phyloP scores from a whole-genome alignment of 2,113 vertebrate genomes.

The Antechinus stuartii region DNA sequence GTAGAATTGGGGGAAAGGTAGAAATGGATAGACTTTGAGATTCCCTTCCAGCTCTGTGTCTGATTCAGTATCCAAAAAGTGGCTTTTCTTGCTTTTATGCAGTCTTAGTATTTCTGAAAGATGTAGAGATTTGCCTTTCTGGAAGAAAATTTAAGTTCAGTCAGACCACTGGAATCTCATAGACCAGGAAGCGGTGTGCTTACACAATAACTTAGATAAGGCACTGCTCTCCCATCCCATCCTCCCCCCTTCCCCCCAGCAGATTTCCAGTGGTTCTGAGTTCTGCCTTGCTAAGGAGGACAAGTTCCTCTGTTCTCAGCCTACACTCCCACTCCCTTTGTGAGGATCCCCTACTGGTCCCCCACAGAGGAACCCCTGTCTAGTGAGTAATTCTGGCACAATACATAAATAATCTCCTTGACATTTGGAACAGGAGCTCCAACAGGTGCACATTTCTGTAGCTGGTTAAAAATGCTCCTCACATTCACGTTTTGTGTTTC shows the following conservation, averaged over 20 bases:
- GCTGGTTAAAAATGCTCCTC: not conserved
- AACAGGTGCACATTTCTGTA: not conserved
- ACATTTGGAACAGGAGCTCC: not conserved
- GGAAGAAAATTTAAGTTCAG: conserved; percentile 9
- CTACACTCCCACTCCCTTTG: not conserved
- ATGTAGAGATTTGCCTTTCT: not conserved
- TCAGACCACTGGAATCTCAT: not conserved
- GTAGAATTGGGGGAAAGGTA: not conserved
- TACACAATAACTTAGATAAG: not conserved
- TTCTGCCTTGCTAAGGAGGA: not conserved
- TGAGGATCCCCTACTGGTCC: not conserved
- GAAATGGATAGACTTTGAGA: not conserved
- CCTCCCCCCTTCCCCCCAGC: not conserved
- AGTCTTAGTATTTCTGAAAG: not conserved
- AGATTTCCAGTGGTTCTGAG: not conserved
- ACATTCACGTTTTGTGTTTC: not conserved
- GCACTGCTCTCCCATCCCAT: not conserved
- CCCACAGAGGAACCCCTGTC: too few species aligned
- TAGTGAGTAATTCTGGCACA: not conserved
- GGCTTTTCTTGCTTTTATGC: not conserved
- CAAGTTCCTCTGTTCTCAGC: not conserved
- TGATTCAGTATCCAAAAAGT: not conserved
- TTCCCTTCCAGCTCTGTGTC: not conserved
- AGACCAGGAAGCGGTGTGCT: not conserved
- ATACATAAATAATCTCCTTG: not conserved